Conservation (phyloP, 2,797 vertebrate species). For the Glyptemys insculpta region DNA sequence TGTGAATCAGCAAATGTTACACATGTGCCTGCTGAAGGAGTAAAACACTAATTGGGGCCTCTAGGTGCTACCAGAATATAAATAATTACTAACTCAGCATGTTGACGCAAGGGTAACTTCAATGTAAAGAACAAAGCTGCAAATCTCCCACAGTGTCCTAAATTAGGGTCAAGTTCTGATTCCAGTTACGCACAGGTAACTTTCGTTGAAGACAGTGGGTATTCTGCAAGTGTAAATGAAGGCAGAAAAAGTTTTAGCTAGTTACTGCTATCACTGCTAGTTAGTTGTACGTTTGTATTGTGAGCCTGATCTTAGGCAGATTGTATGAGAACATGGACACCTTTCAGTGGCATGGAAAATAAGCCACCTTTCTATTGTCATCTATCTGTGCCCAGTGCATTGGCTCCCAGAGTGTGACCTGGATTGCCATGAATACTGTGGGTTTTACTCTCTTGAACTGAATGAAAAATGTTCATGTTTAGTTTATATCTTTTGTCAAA, state of each 20-base stretch:
- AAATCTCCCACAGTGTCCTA: not conserved
- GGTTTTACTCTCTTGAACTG: accelerated
- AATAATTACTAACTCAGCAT: not conserved
- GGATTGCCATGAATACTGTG: not conserved
- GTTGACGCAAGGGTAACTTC: not conserved
- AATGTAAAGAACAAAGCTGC: accelerated
- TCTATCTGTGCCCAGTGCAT: not conserved
- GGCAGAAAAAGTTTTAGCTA: not conserved
- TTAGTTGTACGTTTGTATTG: not conserved
- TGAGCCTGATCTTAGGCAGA: not conserved
- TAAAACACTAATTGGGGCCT: not conserved
- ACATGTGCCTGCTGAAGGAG: not conserved
- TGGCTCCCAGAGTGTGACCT: not conserved
- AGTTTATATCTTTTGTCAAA: not conserved
- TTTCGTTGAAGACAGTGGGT: not conserved
- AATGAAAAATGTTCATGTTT: not conserved
- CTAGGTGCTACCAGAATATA: not conserved
- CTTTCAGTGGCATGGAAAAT: accelerated
- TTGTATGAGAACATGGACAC: accelerated
- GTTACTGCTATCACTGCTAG: not conserved
- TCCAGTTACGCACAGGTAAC: not conserved
- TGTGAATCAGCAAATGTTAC: not conserved
- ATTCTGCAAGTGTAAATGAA: not conserved
- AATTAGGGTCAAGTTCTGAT: not conserved
- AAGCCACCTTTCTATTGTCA: not conserved